These are phyloP conservation scores for Gymnoscopelus braueri DNA, from an alignment of 2,797 vertebrate species.

Conservation along the genomic window DNA sequence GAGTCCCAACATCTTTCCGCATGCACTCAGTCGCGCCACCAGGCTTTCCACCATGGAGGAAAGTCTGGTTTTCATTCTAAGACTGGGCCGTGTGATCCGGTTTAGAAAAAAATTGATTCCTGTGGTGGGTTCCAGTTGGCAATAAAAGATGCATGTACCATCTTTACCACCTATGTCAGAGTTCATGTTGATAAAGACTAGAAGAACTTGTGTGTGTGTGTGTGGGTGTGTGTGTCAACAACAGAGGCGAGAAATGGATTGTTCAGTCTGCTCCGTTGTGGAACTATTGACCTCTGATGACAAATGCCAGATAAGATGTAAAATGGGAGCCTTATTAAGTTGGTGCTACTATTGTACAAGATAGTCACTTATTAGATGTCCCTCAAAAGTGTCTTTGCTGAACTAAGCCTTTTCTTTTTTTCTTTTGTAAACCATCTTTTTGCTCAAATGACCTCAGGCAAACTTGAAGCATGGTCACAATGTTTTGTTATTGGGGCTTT, in stretches of 20 bases:
- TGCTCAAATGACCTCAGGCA: slow-evolving; percentile 29
- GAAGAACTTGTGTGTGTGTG: no score
- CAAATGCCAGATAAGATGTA: slow-evolving; percentile 44
- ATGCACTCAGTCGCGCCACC: no score
- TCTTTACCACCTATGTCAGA: not conserved
- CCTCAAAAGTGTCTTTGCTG: slow-evolving; percentile 37
- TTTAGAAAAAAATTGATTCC: no score
- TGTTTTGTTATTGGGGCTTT: slow-evolving; percentile 19
- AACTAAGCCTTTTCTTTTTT: slow-evolving; percentile 4
- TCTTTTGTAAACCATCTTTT: slow-evolving; percentile 22
- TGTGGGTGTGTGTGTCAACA: no score
- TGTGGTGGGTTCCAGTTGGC: no score
- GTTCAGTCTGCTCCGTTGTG: slow-evolving; percentile 26
- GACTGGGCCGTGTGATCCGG: no score
- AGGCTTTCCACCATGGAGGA: no score
- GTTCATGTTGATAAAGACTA: no score
- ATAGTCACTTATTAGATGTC: slow-evolving; percentile 41
- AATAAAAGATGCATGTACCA: no score
- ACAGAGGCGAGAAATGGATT: not conserved
- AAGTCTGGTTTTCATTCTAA: no score
- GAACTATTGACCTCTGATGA: slow-evolving; percentile 46
- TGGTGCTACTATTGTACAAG: slow-evolving; percentile 48
- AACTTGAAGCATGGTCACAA: slow-evolving; percentile 28
- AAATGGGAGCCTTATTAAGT: slow-evolving; percentile 36
- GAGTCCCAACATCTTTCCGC: slow-evolving; percentile 3